Evolutionary conservation across 2,113 vertebrate species (phyloP).

Genomic region (Platycercus adscitus): DNA sequence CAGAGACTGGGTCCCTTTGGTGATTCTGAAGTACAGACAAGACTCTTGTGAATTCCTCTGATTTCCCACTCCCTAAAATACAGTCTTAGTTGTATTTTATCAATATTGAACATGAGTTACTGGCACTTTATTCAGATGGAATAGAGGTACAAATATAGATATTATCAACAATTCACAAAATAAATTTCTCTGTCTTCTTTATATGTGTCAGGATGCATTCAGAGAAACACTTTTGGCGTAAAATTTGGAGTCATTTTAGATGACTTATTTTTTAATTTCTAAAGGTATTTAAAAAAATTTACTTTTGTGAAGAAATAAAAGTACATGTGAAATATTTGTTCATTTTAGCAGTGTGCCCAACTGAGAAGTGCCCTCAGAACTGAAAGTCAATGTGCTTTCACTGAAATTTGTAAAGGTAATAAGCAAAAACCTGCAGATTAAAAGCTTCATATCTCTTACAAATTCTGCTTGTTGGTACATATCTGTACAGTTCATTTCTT

Average conservation of each 20-base stretch:
- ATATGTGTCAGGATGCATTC: neutral
- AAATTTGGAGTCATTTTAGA: neutral
- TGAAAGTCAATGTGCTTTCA: conserved; percentile 62
- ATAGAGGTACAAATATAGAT: neutral
- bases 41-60: neutral
- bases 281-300: neutral
- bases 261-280: conserved; percentile 13
- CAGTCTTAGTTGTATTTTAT: neutral
- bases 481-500: conserved; percentile 11
- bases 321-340: conserved; percentile 4
- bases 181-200: neutral
- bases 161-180: neutral
- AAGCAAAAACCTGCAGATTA: conserved; percentile 26
- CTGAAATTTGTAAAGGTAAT: conserved; percentile 24
- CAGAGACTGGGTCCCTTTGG: neutral
- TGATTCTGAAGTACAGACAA: neutral
- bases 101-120: neutral
- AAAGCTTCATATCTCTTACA: neutral
- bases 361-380: neutral
- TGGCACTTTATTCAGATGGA: neutral
- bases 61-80: neutral
- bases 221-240: neutral
- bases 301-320: conserved; percentile 27
- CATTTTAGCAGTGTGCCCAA: conserved; percentile 26
- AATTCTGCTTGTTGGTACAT: neutral